A percentile compares a stretch with the other conserved stretches of the same genome.
These are phyloP conservation scores for Bombus confusus DNA, from an alignment of 1,140 invertebrate genomes.

Conservation along the genomic window DNA sequence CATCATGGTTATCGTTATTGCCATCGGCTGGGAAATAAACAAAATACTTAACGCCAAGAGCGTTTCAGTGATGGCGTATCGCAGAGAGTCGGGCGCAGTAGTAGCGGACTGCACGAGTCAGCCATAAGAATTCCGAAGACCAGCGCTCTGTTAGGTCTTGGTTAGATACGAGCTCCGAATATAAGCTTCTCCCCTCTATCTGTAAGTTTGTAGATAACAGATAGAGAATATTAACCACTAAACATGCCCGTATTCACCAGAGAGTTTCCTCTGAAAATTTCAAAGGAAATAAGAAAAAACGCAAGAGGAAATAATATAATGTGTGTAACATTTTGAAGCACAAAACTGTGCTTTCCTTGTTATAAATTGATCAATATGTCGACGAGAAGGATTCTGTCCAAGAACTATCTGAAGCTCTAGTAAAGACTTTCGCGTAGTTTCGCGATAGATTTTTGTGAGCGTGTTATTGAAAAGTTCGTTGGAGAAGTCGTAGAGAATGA, in stretches of 20 bases:
- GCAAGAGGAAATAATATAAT: not conserved
- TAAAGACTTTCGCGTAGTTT: not conserved
- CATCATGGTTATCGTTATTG: slow-evolving; percentile 1
- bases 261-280: not conserved
- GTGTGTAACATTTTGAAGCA: not conserved
- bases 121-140: slow-evolving; percentile 44
- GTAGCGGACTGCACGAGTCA: slow-evolving; percentile 45
- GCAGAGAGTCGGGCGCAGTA: slow-evolving; percentile 3
- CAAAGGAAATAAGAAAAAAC: not conserved
- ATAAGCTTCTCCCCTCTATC: not conserved
- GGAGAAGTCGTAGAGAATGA: slow-evolving; percentile 8
- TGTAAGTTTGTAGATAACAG: slow-evolving; percentile 26
- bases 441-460: not conserved
- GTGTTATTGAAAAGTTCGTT: slow-evolving; percentile 23
- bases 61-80: not conserved
- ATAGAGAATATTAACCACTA: slow-evolving; percentile 6
- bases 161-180: slow-evolving; percentile 23
- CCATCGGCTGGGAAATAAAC: not conserved
- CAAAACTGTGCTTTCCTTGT: not conserved
- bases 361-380: not conserved
- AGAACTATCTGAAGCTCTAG: not conserved
- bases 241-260: not conserved
- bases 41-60: not conserved
- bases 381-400: not conserved
- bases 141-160: slow-evolving; percentile 14